phyloP scores from a whole-genome alignment of 2,888 invertebrate species.

The Drosophila glabriapex region DNA sequence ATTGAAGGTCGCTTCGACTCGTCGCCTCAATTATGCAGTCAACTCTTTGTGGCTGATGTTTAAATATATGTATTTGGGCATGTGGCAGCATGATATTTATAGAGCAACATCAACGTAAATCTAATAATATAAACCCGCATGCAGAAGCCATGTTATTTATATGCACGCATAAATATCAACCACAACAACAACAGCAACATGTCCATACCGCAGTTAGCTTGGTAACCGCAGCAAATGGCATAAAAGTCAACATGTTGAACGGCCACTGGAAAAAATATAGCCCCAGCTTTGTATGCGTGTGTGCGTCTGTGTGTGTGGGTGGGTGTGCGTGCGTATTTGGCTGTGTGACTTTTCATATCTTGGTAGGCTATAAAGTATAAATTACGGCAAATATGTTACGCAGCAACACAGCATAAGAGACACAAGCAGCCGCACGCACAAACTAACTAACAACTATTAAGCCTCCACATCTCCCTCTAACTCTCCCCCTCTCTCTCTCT shows the following conservation, averaged over 20 bases:
- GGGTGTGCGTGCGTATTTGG: slow-evolving; percentile 21
- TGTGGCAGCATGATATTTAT: slow-evolving; percentile 67
- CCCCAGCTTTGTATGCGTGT: slow-evolving; percentile 48
- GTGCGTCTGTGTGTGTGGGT: slow-evolving; percentile 15
- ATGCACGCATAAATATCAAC: slow-evolving; percentile 71
- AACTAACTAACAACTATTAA: slow-evolving; percentile 82
- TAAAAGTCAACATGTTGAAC: slow-evolving; percentile 79
- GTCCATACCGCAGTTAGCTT: slow-evolving; percentile 74
- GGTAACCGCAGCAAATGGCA: slow-evolving; percentile 77
- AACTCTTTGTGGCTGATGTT: slow-evolving; percentile 74
- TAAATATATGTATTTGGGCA: slow-evolving; percentile 58
- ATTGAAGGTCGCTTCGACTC: slow-evolving; percentile 52
- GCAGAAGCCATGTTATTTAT: slow-evolving; percentile 72
- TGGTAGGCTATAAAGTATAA: slow-evolving; percentile 78
- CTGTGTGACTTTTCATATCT: slow-evolving; percentile 77
- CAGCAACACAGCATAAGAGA: slow-evolving; percentile 32
- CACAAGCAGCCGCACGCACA: slow-evolving; percentile 65
- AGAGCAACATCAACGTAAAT: slow-evolving; percentile 65
- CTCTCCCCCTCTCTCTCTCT: background rate
- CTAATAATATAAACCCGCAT: slow-evolving; percentile 74
- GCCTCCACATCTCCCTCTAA: slow-evolving; percentile 36
- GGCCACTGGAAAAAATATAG: slow-evolving; percentile 71
- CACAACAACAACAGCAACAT: slow-evolving; percentile 15
- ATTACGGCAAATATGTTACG: slow-evolving; percentile 76
- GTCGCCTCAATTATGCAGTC: slow-evolving; percentile 66